A percentile compares a stretch with the other conserved stretches of the same genome.
Evolutionary conservation across 2,113 vertebrate species (phyloP).

Genomic region (Procapra przewalskii): DNA sequence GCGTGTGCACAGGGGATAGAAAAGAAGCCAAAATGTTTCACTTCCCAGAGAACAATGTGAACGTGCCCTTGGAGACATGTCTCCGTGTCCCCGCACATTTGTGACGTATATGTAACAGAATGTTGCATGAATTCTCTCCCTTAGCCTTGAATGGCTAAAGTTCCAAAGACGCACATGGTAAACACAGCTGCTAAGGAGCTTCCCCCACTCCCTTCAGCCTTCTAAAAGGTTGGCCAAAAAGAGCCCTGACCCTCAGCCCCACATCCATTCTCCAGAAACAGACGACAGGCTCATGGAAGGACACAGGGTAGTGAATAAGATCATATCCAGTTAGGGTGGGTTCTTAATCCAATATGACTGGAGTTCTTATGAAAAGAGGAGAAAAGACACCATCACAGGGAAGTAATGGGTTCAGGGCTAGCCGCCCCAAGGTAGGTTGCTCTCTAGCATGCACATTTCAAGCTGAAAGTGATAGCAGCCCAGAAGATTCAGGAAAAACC

Average conservation of each 20-base stretch:
- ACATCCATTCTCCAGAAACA: background rate
- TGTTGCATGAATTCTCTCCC: background rate
- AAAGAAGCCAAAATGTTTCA: background rate
- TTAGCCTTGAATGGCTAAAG: background rate
- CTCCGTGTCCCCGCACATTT: rapidly evolving
- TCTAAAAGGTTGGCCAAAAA: background rate
- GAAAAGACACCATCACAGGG: background rate
- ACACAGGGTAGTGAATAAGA: background rate
- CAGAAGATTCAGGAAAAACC: background rate
- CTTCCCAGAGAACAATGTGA: background rate
- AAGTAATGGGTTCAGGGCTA: background rate
- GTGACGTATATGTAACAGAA: background rate
- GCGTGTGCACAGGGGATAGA: background rate
- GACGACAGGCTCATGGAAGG: background rate
- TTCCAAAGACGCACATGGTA: background rate
- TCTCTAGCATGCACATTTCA: background rate
- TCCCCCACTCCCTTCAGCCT: background rate
- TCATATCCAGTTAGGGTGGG: background rate
- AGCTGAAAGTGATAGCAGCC: background rate
- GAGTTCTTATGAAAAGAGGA: background rate
- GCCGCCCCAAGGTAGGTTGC: background rate
- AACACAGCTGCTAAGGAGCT: background rate
- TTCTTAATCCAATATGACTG: background rate
- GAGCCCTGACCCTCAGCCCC: background rate
- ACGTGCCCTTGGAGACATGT: background rate